A percentile compares a stretch with the other conserved stretches of the same genome.
Conservation (phyloP, 2,113 vertebrate species). For the Lagenorhynchus albirostris region DNA sequence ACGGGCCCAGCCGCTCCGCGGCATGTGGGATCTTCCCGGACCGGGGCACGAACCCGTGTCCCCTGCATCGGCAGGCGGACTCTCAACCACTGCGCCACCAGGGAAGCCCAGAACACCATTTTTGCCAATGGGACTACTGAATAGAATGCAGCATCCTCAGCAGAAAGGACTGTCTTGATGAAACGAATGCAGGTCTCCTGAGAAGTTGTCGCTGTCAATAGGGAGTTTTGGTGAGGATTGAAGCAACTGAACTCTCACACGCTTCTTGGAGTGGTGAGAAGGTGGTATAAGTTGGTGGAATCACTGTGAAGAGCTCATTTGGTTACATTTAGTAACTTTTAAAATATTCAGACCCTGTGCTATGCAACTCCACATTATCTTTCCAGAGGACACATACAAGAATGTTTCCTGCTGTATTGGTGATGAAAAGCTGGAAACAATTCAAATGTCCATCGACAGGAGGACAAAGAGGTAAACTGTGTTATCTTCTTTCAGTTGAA, state of each 20-base stretch:
- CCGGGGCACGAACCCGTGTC: no score
- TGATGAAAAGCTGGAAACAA: not conserved
- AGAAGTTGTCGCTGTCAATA: not conserved
- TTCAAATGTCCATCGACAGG: not conserved
- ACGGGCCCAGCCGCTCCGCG: no score
- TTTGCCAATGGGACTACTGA: not conserved
- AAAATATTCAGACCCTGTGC: not conserved
- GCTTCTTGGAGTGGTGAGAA: not conserved
- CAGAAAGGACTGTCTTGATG: not conserved
- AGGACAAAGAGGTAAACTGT: not conserved
- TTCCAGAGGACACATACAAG: not conserved
- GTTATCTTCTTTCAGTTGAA: not conserved
- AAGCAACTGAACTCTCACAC: not conserved
- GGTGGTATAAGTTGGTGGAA: not conserved
- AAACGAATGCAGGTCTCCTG: not conserved
- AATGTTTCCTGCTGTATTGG: not conserved
- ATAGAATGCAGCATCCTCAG: not conserved
- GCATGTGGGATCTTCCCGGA: no score
- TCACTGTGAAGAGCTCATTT: not conserved
- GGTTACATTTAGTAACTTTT: not conserved
- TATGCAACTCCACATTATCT: not conserved
- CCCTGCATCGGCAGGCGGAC: no score
- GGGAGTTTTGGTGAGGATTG: not conserved
- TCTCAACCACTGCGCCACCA: no score
- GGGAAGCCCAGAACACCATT: no score